Conservation (phyloP, 2,113 vertebrate species). For the Campylomormyrus tamandua region DNA sequence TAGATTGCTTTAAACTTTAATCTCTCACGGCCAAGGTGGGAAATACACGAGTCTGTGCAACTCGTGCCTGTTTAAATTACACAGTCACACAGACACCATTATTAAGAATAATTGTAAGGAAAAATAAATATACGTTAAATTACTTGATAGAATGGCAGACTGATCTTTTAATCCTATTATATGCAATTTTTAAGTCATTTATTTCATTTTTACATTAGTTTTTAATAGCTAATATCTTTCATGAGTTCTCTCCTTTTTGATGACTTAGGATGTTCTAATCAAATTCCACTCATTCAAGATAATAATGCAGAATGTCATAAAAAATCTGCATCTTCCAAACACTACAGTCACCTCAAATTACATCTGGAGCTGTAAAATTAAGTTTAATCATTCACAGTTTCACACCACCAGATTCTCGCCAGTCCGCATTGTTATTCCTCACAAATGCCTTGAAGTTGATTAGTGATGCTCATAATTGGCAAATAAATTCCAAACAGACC, state of each 20-base stretch:
- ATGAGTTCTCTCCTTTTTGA: background rate
- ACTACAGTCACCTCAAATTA: background rate
- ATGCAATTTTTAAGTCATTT: background rate
- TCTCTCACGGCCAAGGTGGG: background rate
- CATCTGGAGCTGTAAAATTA: background rate
- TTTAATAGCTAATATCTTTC: background rate
- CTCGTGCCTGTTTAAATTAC: background rate
- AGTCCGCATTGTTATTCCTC: background rate
- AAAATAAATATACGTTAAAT: background rate
- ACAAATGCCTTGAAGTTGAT: constrained; percentile 7
- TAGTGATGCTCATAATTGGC: constrained; percentile 11
- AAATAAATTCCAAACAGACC: background rate
- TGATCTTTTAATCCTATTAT: background rate
- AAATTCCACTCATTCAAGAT: background rate
- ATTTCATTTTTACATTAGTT: constrained; percentile 1
- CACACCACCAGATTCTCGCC: background rate
- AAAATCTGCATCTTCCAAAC: background rate
- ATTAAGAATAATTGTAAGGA: background rate
- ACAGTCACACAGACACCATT: background rate
- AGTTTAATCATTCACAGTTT: background rate
- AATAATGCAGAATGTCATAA: background rate
- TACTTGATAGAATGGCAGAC: background rate
- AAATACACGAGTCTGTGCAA: background rate
- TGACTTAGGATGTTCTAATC: background rate
- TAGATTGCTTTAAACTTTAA: constrained; percentile 1